Evolutionary conservation across 2,113 vertebrate genomes (phyloP).

Genomic region (Lanius ludovicianus): DNA sequence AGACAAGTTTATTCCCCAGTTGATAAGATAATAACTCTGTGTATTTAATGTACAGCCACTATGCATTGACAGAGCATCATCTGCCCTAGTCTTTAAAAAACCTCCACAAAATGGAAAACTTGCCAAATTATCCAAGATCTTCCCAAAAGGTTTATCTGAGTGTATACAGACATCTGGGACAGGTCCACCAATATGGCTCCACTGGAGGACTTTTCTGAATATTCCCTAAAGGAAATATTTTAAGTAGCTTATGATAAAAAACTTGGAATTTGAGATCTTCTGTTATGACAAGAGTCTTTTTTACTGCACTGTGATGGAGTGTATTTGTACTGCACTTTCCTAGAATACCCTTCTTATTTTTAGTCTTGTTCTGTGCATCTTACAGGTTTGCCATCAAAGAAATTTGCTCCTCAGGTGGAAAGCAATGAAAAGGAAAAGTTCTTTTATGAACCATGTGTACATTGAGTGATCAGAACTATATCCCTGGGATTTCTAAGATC

Average conservation of each 20-base stretch:
- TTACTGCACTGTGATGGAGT: background rate
- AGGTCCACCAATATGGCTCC: background rate
- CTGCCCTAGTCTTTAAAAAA: background rate
- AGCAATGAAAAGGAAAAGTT: background rate
- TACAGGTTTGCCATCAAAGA: background rate
- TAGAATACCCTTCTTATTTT: background rate
- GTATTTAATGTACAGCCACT: background rate
- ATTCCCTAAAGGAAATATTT: background rate
- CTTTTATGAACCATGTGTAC: background rate
- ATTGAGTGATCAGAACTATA: background rate
- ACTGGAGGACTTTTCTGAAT: background rate
- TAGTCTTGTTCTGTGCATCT: background rate
- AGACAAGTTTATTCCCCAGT: background rate
- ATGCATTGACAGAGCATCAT: background rate
- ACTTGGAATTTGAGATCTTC: background rate
- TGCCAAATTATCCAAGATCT: background rate
- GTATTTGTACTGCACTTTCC: background rate
- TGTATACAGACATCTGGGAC: background rate
- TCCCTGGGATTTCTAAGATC: background rate
- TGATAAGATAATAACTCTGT: background rate
- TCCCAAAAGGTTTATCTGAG: background rate
- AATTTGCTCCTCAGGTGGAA: background rate
- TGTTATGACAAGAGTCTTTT: background rate
- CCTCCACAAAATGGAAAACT: background rate
- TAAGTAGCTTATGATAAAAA: background rate